Conservation (phyloP, 2,113 vertebrate species). For the Paradisaea rubra region DNA sequence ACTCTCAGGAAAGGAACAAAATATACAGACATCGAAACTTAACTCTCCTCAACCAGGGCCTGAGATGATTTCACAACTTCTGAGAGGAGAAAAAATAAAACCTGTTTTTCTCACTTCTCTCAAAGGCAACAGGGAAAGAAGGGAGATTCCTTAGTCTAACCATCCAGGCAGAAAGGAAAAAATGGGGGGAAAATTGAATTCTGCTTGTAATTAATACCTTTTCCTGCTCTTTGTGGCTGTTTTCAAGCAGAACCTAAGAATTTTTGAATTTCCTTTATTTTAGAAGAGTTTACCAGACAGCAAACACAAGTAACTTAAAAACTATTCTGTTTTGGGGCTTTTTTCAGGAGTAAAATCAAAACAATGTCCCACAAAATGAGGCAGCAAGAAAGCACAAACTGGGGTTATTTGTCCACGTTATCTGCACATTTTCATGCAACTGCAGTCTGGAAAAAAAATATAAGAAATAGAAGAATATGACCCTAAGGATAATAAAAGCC, state of each 20-base stretch:
- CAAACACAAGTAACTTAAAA: background rate
- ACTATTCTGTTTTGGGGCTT: fast-evolving
- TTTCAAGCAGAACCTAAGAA: background rate
- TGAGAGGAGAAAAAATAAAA: background rate
- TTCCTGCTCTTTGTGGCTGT: background rate
- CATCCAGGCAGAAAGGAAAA: background rate
- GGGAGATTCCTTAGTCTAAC: background rate
- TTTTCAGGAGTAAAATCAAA: background rate
- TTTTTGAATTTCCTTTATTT: background rate
- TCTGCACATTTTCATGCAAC: background rate
- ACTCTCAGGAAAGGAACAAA: background rate
- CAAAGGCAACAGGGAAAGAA: background rate
- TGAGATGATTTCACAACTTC: background rate
- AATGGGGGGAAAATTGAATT: fast-evolving
- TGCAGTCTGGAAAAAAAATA: background rate
- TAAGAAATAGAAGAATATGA: background rate
- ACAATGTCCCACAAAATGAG: background rate
- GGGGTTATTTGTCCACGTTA: background rate
- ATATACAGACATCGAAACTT: background rate
- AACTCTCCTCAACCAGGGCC: background rate
- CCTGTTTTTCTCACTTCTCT: background rate
- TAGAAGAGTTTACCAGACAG: background rate
- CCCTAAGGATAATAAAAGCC: background rate
- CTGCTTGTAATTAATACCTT: background rate
- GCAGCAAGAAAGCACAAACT: background rate